phyloP scores from a whole-genome alignment of 1,140 invertebrate genomes.

The Cyclina sinensis region DNA sequence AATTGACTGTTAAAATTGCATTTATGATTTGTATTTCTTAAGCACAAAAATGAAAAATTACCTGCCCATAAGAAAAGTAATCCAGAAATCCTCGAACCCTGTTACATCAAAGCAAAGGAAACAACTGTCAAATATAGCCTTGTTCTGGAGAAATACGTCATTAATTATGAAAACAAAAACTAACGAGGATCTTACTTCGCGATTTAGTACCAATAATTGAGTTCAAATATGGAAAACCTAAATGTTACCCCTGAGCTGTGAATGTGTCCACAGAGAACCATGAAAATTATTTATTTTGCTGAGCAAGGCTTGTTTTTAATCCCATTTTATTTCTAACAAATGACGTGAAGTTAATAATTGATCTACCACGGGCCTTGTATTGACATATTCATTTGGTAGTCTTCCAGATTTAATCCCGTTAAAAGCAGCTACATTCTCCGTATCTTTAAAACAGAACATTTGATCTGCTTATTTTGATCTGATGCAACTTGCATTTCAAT shows the following conservation, averaged over 20 bases:
- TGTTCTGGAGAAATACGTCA: background rate
- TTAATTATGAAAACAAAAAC: slow-evolving; percentile 9
- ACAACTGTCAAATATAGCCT: too few species aligned
- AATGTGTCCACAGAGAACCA: background rate
- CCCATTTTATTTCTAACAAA: background rate
- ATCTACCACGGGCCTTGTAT: background rate
- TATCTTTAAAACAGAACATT: too few species aligned
- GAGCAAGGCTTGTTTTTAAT: background rate
- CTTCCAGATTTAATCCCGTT: background rate
- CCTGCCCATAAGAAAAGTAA: background rate
- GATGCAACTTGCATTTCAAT: too few species aligned
- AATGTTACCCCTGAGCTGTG: background rate
- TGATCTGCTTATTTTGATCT: too few species aligned
- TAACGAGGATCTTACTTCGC: background rate
- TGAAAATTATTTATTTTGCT: background rate
- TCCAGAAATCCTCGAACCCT: background rate
- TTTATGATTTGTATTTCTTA: too few species aligned
- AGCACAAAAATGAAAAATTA: background rate
- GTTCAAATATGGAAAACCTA: background rate
- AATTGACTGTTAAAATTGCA: too few species aligned
- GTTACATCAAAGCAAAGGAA: background rate
- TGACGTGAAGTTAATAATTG: slow-evolving; percentile 7
- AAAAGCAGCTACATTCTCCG: background rate
- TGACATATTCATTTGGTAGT: background rate
- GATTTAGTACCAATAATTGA: background rate